phyloP scores from a whole-genome alignment of 1,140 invertebrate species.

The Drosophila mauritiana region DNA sequence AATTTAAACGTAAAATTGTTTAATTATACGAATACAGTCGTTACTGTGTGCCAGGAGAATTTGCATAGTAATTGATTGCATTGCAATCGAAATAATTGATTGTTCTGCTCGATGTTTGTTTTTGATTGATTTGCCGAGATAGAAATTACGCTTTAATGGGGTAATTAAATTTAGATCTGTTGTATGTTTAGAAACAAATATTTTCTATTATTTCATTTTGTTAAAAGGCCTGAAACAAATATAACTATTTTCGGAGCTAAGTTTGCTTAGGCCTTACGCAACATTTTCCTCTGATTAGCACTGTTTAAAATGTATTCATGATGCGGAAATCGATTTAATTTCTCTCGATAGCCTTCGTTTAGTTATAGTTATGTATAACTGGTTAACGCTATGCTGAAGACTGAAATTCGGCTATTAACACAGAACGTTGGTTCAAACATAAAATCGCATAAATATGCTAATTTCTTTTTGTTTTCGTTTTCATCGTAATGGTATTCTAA shows the following conservation, averaged over 20 bases:
- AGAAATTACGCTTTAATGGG: constrained; percentile 15
- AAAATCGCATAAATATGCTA: constrained; percentile 36
- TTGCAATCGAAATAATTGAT: constrained; percentile 37
- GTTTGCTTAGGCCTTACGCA: background rate
- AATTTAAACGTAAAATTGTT: constrained; percentile 39
- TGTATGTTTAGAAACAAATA: background rate
- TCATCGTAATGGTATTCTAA: constrained; percentile 13
- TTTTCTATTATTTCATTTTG: background rate
- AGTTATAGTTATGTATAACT: constrained; percentile 20
- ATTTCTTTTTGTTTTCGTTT: constrained; percentile 22
- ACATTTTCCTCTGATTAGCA: constrained; percentile 8
- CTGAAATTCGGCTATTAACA: constrained; percentile 22
- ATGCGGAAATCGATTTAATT: constrained; percentile 28
- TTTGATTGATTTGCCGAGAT: constrained; percentile 39
- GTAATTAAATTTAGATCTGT: constrained; percentile 7
- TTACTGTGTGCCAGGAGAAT: constrained; percentile 19
- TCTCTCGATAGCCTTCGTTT: constrained; percentile 19
- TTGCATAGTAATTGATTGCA: constrained; percentile 51
- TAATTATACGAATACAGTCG: constrained; percentile 18
- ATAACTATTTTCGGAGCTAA: background rate
- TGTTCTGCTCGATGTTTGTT: constrained; percentile 32
- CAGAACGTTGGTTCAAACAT: constrained; percentile 16
- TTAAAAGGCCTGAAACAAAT: background rate
- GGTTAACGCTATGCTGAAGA: constrained; percentile 18
- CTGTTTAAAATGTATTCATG: constrained; percentile 1